phyloP scores from a whole-genome alignment of 2,113 vertebrate genomes.

The Porphyrio hochstetteri region DNA sequence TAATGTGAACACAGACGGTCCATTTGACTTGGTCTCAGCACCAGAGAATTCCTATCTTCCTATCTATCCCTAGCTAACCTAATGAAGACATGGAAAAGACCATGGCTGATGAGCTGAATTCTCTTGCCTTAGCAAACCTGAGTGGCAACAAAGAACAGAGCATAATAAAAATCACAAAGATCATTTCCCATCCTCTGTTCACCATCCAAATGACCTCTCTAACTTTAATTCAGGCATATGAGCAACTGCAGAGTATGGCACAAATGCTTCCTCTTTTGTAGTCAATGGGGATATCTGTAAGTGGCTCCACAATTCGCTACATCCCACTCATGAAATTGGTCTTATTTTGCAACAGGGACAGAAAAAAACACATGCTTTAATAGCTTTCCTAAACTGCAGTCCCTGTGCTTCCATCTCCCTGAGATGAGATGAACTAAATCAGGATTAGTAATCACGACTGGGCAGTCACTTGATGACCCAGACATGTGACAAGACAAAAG shows the following conservation, averaged over 20 bases:
- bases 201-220: not conserved
- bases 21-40: not conserved
- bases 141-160: not conserved
- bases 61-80: not conserved
- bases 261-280: not conserved
- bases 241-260: not conserved
- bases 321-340: not conserved
- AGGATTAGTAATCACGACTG: not conserved
- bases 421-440: not conserved
- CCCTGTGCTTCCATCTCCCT: not conserved
- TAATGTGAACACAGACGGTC: not conserved
- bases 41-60: not conserved
- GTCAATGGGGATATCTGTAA: not conserved
- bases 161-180: not conserved
- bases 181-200: not conserved
- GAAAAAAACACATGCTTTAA: not conserved
- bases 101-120: not conserved
- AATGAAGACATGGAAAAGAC: not conserved
- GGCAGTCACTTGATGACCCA: not conserved
- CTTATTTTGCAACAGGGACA: not conserved
- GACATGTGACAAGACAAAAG: not conserved
- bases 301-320: not conserved
- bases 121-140: not conserved
- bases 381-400: not conserved
- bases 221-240: not conserved